phyloP scores from a whole-genome alignment of 2,113 vertebrate species.

The Cyphomyrus discorhynchus region DNA sequence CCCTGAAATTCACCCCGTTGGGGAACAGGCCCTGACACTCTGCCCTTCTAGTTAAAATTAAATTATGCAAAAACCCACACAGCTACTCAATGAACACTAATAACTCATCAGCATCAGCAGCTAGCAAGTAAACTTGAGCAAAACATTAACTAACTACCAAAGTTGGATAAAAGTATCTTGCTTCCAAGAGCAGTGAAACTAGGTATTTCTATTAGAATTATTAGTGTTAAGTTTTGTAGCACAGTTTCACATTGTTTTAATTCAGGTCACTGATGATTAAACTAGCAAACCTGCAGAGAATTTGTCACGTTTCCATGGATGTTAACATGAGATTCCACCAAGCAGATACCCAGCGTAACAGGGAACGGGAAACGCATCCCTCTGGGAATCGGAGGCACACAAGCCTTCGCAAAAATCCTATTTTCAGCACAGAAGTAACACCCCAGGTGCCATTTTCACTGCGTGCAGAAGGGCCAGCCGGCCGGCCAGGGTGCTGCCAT shows the following conservation, averaged over 20 bases:
- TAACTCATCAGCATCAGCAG: neutral
- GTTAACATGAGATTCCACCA: neutral
- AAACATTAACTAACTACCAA: neutral
- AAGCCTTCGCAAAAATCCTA: neutral
- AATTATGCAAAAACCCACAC: neutral
- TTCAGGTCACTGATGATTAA: slow-evolving; percentile 1
- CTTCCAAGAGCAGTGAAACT: neutral
- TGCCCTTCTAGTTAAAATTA: slow-evolving; percentile 2
- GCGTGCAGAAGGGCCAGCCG: neutral
- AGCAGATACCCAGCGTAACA: neutral
- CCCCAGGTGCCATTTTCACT: neutral
- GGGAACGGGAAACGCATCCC: neutral
- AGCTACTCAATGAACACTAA: neutral
- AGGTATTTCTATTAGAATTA: neutral
- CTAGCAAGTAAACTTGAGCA: neutral
- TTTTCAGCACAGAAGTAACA: neutral
- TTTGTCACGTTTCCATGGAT: neutral
- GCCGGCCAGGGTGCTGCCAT: neutral
- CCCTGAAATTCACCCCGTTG: neutral
- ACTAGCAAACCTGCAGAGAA: neutral
- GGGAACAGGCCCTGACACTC: neutral
- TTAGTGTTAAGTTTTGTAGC: neutral
- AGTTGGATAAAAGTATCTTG: neutral
- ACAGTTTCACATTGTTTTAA: slow-evolving; percentile 1
- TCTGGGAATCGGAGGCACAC: neutral